Conservation (phyloP, 2,113 vertebrate genomes). For the Arvicanthis niloticus region DNA sequence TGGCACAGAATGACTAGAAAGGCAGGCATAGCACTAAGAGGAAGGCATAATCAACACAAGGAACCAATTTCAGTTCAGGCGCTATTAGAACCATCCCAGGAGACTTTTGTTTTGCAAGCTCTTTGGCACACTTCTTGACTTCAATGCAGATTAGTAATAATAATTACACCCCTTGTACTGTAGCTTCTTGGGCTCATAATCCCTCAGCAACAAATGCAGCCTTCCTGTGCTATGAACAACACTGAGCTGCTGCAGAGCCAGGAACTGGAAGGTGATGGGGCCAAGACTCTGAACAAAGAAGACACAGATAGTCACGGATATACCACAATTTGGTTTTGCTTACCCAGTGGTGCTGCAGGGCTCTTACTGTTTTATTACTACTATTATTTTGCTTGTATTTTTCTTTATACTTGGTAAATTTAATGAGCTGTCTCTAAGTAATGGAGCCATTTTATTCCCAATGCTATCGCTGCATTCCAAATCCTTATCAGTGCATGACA, state of each 20-base stretch:
- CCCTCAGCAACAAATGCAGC: neutral
- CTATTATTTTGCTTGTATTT: constrained; percentile 46
- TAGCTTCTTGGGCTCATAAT: neutral
- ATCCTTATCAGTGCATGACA: neutral
- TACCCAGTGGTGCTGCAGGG: neutral
- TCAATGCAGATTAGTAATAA: constrained; percentile 11
- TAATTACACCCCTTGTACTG: neutral
- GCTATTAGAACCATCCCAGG: neutral
- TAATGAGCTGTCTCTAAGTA: constrained; percentile 45
- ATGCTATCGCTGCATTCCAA: neutral
- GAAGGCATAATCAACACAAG: neutral
- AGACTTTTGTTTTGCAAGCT: constrained; percentile 14
- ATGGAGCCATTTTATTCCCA: neutral
- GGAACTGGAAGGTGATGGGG: neutral
- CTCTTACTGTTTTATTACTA: constrained; percentile 16
- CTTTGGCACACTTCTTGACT: constrained; percentile 25
- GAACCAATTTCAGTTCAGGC: neutral
- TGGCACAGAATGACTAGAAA: neutral
- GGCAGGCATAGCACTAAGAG: neutral
- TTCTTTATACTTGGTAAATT: constrained; percentile 55
- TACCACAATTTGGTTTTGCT: neutral
- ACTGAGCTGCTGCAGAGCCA: constrained; percentile 2
- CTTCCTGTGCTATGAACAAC: neutral
- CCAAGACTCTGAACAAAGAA: neutral
- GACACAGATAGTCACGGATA: neutral